These are phyloP conservation scores for Bos taurus DNA, from an alignment of 2,113 vertebrate genomes.

Conservation along the genomic window DNA sequence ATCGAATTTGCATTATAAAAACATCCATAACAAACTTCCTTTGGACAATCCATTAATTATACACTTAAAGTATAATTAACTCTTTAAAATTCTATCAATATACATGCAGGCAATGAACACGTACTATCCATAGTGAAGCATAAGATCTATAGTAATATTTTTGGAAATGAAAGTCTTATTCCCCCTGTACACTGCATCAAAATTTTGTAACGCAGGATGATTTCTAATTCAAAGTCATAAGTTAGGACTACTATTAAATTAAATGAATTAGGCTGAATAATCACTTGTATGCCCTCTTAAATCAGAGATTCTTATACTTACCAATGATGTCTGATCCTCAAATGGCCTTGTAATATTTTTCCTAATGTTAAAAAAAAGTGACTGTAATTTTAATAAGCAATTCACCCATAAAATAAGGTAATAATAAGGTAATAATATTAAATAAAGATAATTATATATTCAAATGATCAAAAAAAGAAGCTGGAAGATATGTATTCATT, in stretches of 20 bases:
- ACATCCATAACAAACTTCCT: not conserved
- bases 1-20: not conserved
- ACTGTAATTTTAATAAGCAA: not conserved
- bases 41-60: not conserved
- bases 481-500: not conserved
- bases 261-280: not conserved
- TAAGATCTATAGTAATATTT: not conserved
- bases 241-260: not conserved
- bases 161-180: not conserved
- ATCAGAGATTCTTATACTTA: constrained; percentile 75
- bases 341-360: constrained; percentile 98
- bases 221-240: not conserved
- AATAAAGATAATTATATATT: constrained; percentile 3
- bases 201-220: not conserved
- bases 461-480: not conserved
- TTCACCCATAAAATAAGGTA: not conserved
- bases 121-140: not conserved
- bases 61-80: not conserved
- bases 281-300: not conserved
- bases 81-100: not conserved
- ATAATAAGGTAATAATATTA: not conserved
- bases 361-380: constrained; percentile 73
- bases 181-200: not conserved
- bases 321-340: constrained; percentile 96
- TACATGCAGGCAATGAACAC: not conserved